Conservation (phyloP, 2,797 vertebrate species). For the Syngnathus rostellatus region DNA sequence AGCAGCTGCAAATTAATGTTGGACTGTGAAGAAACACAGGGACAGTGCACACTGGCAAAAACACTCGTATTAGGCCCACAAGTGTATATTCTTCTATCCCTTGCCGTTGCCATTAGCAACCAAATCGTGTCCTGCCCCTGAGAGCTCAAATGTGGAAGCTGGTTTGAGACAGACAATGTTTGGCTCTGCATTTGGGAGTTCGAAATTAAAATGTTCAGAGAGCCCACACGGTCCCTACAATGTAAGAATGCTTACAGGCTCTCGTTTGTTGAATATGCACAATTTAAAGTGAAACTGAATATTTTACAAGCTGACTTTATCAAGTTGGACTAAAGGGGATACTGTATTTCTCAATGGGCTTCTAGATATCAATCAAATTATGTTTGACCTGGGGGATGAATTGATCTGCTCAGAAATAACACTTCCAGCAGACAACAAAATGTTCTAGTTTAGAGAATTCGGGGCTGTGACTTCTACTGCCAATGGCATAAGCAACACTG, state of each 20-base stretch:
- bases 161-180: constrained; percentile 37
- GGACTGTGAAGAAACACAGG: constrained; percentile 25
- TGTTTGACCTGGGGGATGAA: background rate
- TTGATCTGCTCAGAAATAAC: background rate
- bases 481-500: background rate
- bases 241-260: constrained; percentile 19
- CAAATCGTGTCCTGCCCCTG: constrained; percentile 24
- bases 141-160: constrained; percentile 44
- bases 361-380: background rate
- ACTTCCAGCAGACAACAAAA: constrained; percentile 2
- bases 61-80: constrained; percentile 10
- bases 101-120: constrained; percentile 46
- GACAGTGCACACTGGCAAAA: constrained; percentile 8
- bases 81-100: constrained; percentile 10
- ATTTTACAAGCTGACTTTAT: background rate
- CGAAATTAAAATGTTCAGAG: constrained; percentile 35
- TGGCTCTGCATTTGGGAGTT: constrained; percentile 26
- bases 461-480: background rate
- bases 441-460: background rate
- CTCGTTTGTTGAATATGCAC: constrained; percentile 36
- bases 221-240: constrained; percentile 16
- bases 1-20: constrained; percentile 42
- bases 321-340: background rate
- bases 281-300: constrained; percentile 21
- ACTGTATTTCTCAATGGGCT: background rate